Conservation (phyloP, 2,113 vertebrate species). For the Octodon degus region DNA sequence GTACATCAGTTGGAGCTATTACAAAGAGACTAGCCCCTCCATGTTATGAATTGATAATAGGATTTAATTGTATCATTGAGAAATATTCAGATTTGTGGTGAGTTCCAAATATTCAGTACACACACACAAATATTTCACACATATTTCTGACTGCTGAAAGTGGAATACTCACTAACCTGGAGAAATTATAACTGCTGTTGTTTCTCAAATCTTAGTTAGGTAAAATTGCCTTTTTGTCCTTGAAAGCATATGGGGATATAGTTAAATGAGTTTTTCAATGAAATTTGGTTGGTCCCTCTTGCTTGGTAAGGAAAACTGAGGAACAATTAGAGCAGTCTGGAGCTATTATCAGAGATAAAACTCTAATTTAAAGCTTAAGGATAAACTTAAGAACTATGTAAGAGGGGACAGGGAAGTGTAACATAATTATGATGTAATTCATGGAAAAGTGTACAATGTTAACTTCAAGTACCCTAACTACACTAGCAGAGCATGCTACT, state of each 20-base stretch:
- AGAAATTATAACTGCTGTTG: neutral
- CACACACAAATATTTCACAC: neutral
- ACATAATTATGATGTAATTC: constrained; percentile 26
- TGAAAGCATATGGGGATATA: constrained; percentile 45
- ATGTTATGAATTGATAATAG: constrained; percentile 5
- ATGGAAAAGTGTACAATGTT: neutral
- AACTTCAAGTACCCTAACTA: neutral
- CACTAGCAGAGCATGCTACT: neutral
- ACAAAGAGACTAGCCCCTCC: neutral
- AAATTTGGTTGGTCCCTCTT: neutral
- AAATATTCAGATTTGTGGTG: neutral
- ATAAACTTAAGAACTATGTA: constrained; percentile 58
- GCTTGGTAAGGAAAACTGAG: constrained; percentile 52
- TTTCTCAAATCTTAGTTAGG: constrained; percentile 61
- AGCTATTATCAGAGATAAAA: constrained; percentile 24
- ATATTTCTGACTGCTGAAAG: neutral
- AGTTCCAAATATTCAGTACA: neutral
- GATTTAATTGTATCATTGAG: neutral
- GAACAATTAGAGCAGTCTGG: constrained; percentile 29
- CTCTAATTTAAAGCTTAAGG: constrained; percentile 64
- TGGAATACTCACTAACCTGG: neutral
- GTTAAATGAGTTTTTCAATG: constrained; percentile 62
- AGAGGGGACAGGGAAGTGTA: neutral
- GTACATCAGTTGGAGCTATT: neutral
- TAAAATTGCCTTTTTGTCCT: constrained; percentile 27